Percentiles rank a stretch among this genome's conserved stretches.
Conservation (phyloP, 2,888 invertebrate genomes). For the Drosophila melanosoma region DNA sequence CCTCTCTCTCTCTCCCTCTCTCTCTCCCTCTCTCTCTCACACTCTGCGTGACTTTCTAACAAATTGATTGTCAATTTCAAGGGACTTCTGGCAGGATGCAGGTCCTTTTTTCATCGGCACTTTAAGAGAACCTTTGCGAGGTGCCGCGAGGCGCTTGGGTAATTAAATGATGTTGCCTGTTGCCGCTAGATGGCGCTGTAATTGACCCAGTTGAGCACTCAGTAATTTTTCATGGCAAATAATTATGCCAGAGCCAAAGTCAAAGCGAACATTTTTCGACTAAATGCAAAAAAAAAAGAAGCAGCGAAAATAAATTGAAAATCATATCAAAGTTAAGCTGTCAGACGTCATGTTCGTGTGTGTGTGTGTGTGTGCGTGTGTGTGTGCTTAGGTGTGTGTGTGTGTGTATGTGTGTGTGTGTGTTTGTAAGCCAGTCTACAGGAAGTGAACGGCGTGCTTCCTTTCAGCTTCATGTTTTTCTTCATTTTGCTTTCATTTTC, state of each 20-base stretch:
- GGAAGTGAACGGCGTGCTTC: slow-evolving; percentile 64
- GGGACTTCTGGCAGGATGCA: slow-evolving; percentile 7
- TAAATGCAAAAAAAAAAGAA: slow-evolving; percentile 47
- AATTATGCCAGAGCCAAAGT: slow-evolving; percentile 61
- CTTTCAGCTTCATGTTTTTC: slow-evolving; percentile 51
- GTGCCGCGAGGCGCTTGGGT: slow-evolving; percentile 26
- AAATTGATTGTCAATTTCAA: slow-evolving; percentile 6
- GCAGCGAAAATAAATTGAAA: slow-evolving; percentile 67
- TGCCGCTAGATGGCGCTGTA: slow-evolving; percentile 42
- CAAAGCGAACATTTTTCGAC: slow-evolving; percentile 43
- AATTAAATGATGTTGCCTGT: slow-evolving; percentile 53
- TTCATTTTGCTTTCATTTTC: slow-evolving; percentile 40
- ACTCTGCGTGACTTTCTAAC: neutral
- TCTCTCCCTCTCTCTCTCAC: neutral
- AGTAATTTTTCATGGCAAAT: slow-evolving; percentile 65
- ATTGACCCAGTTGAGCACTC: slow-evolving; percentile 36
- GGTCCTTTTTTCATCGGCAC: slow-evolving; percentile 10
- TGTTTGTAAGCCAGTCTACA: slow-evolving; percentile 41
- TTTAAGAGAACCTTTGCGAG: slow-evolving; percentile 11
- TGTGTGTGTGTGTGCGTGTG: neutral
- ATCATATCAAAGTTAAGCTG: slow-evolving; percentile 69
- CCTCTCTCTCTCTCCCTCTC: neutral
- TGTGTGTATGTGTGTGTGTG: slow-evolving; percentile 9
- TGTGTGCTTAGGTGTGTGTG: neutral
- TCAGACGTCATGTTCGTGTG: slow-evolving; percentile 3